Evolutionary conservation across 2,113 vertebrate species (phyloP).

Genomic region (Fregata magnificens): DNA sequence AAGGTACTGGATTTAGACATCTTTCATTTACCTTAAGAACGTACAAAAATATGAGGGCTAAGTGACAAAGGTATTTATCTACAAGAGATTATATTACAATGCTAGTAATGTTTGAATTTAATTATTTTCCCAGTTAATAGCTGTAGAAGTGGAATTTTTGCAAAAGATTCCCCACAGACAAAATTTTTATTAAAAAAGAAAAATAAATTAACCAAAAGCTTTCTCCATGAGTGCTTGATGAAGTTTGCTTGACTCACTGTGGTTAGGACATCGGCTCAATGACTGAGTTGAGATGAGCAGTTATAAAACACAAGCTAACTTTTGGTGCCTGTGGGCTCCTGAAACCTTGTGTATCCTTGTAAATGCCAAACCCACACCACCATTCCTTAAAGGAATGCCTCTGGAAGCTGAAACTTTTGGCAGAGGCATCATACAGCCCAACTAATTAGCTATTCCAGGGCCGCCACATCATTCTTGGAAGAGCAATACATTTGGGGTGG

Average conservation of each 20-base stretch:
- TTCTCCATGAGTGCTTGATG: conserved; percentile 47
- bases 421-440: conserved; percentile 27
- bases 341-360: conserved; percentile 46
- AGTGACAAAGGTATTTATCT: background rate
- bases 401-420: conserved; percentile 61
- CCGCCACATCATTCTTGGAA: conserved; percentile 65
- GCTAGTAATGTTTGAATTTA: background rate
- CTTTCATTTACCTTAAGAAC: background rate
- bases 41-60: background rate
- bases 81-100: background rate
- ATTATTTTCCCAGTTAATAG: background rate
- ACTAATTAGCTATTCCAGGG: conserved; percentile 57
- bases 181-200: background rate
- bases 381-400: conserved; percentile 59
- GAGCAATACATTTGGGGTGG: conserved; percentile 26
- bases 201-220: conserved; percentile 18
- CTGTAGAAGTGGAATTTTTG: background rate
- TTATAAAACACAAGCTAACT: conserved; percentile 48
- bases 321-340: conserved; percentile 61
- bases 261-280: conserved; percentile 38
- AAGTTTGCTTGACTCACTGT: conserved; percentile 32
- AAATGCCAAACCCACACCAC: conserved; percentile 58
- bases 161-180: background rate
- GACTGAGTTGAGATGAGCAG: conserved; percentile 52
- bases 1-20: conserved; percentile 77